Percentiles rank a stretch among this genome's conserved stretches.
phyloP scores from a whole-genome alignment of 2,113 vertebrate genomes.

The Redunca redunca region DNA sequence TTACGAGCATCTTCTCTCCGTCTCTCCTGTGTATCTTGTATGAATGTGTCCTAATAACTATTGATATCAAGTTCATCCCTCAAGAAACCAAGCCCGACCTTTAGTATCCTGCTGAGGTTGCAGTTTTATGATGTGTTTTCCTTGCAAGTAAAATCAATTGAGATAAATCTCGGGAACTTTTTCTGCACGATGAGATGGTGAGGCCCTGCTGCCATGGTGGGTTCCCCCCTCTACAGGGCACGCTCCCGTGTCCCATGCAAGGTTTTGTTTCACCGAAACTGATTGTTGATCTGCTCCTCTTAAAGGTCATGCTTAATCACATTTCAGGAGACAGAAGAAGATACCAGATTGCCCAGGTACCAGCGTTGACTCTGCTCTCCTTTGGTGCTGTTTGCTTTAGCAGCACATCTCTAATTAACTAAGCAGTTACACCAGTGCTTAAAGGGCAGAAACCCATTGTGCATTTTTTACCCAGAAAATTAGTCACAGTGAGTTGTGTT shows the following conservation, averaged over 20 bases:
- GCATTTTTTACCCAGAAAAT: constrained; percentile 54
- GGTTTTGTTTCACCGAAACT: constrained; percentile 55
- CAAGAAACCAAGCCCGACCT: constrained; percentile 80
- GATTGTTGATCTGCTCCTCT: constrained; percentile 74
- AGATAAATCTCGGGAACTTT: constrained; percentile 79
- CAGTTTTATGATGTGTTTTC: constrained; percentile 75
- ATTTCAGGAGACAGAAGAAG: constrained; percentile 73
- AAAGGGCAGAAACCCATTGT: constrained; percentile 68
- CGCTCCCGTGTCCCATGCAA: background rate
- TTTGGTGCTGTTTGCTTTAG: constrained; percentile 60
- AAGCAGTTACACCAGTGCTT: constrained; percentile 48
- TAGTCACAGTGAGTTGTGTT: constrained; percentile 38
- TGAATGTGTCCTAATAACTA: constrained; percentile 84
- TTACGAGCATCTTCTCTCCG: constrained; percentile 76
- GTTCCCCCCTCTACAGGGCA: background rate
- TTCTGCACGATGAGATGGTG: constrained; percentile 60
- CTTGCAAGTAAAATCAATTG: constrained; percentile 82
- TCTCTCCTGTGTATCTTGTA: constrained; percentile 75
- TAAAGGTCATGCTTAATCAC: constrained; percentile 80
- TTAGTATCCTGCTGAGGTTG: constrained; percentile 81
- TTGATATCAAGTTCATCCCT: constrained; percentile 83
- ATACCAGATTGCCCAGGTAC: background rate
- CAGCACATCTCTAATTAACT: constrained; percentile 59
- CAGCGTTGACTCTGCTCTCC: constrained; percentile 15
- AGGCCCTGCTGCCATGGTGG: background rate